Percentiles rank a stretch among this genome's conserved stretches.
Evolutionary conservation across 1,140 invertebrate genomes (phyloP).

Genomic region (Brachionus plicatilis): DNA sequence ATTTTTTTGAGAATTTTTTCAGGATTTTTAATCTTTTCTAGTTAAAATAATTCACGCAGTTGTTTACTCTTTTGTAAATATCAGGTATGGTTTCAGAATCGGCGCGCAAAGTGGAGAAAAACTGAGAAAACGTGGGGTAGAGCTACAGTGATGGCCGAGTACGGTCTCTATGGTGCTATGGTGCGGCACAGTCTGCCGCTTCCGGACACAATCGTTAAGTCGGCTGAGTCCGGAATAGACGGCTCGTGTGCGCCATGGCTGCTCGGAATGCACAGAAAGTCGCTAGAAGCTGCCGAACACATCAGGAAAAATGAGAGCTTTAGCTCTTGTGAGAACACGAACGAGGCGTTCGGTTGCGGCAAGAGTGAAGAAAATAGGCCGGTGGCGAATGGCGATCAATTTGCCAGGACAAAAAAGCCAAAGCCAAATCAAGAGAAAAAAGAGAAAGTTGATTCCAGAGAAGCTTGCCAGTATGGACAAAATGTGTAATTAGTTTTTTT

Average conservation of each 20-base stretch:
- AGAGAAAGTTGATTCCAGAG: neutral
- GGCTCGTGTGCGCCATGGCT: conserved; percentile 94
- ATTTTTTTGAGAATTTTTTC: too few relatives aligned
- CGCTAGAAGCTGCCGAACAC: conserved; percentile 36
- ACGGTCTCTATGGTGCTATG: conserved; percentile 97
- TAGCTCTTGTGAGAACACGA: neutral
- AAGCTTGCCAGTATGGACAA: neutral
- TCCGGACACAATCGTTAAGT: conserved; percentile 92
- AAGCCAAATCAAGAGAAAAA: neutral
- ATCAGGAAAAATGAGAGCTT: conserved; percentile 20
- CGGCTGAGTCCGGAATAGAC: conserved; percentile 69
- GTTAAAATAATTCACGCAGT: conserved; percentile 12
- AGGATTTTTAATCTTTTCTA: neutral
- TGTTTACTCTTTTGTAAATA: neutral
- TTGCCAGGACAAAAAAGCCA: neutral
- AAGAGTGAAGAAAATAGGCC: neutral
- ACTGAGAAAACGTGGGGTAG: conserved; percentile 98
- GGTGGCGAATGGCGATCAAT: neutral
- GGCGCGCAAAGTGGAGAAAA: conserved; percentile 71
- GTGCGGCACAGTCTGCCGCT: conserved; percentile 91
- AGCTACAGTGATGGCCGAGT: conserved; percentile 62
- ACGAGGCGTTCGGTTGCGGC: neutral
- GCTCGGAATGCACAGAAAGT: conserved; percentile 66
- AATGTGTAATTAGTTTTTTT: neutral
- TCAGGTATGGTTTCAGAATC: conserved; percentile 41